These are phyloP conservation scores for Slavum lentiscoides DNA, from an alignment of 2,888 invertebrate species.

Conservation along the genomic window DNA sequence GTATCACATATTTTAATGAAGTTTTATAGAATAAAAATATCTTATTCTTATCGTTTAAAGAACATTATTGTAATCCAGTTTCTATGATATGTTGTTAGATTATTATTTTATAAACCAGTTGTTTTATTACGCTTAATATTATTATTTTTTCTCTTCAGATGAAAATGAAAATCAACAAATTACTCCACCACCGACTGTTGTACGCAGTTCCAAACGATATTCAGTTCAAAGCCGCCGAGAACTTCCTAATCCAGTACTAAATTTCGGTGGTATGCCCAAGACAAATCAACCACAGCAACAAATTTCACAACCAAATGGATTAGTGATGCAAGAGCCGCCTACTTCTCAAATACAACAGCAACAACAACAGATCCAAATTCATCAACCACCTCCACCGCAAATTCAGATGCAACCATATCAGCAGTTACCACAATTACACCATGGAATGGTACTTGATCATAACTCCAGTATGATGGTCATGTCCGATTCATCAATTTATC, in stretches of 20 bases:
- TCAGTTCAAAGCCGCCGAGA: constrained; percentile 69
- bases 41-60: too few species aligned
- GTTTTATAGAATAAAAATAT: too few species aligned
- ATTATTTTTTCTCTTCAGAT: constrained; percentile 7
- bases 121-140: neutral
- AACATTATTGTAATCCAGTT: too few species aligned
- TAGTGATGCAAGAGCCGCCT: constrained; percentile 26
- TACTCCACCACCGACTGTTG: constrained; percentile 18
- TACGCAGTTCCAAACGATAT: constrained; percentile 67
- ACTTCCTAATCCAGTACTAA: constrained; percentile 51
- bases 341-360: constrained; percentile 45
- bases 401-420: constrained; percentile 22
- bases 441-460: constrained; percentile 34
- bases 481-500: constrained; percentile 31
- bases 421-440: constrained; percentile 23
- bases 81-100: too few species aligned
- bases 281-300: constrained; percentile 26
- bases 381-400: neutral
- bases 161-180: constrained; percentile 9
- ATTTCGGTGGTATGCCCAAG: constrained; percentile 9
- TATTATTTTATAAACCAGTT: too few species aligned
- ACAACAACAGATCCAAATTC: constrained; percentile 14
- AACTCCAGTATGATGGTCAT: constrained; percentile 41
- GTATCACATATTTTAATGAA: too few species aligned
- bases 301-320: neutral